Percentiles rank a stretch among this genome's conserved stretches.
These are phyloP conservation scores for Drosophila littoralis DNA, from an alignment of 1,140 invertebrate genomes.

Conservation along the genomic window DNA sequence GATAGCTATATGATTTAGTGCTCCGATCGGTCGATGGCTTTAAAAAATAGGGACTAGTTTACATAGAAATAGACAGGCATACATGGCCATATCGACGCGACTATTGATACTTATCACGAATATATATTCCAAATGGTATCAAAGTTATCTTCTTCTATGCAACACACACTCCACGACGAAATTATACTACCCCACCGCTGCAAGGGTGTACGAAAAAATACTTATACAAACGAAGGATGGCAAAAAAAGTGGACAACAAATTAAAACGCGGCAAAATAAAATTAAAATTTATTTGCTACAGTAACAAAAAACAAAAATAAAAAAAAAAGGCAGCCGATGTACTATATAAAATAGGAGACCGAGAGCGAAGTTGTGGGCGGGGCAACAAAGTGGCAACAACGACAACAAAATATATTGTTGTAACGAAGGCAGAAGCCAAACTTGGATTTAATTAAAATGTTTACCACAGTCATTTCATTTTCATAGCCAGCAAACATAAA, in stretches of 20 bases:
- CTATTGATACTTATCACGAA: too few relatives aligned
- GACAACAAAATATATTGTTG: slow-evolving; percentile 66
- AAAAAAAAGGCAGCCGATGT: slow-evolving; percentile 30
- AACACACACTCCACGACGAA: too few relatives aligned
- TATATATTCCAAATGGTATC: too few relatives aligned
- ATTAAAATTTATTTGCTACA: slow-evolving; percentile 79
- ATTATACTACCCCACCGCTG: too few relatives aligned
- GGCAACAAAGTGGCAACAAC: slow-evolving; percentile 35
- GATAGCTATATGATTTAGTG: too few relatives aligned
- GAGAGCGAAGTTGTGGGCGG: neutral
- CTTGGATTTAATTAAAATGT: slow-evolving; percentile 83
- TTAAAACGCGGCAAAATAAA: slow-evolving; percentile 80
- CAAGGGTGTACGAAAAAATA: too few relatives aligned
- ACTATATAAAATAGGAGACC: slow-evolving; percentile 14
- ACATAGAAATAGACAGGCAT: too few relatives aligned
- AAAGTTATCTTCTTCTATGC: too few relatives aligned
- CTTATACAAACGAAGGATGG: slow-evolving; percentile 15
- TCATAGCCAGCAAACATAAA: slow-evolving; percentile 82
- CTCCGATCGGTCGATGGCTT: too few relatives aligned
- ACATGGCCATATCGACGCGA: too few relatives aligned
- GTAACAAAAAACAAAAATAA: slow-evolving; percentile 36
- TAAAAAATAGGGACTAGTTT: too few relatives aligned
- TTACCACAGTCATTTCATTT: slow-evolving; percentile 83
- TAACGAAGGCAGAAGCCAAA: slow-evolving; percentile 80
- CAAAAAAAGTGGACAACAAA: slow-evolving; percentile 73